phyloP scores from a whole-genome alignment of 37 sponge, comb jelly and placozoan genomes.

The Sycon ciliatum region DNA sequence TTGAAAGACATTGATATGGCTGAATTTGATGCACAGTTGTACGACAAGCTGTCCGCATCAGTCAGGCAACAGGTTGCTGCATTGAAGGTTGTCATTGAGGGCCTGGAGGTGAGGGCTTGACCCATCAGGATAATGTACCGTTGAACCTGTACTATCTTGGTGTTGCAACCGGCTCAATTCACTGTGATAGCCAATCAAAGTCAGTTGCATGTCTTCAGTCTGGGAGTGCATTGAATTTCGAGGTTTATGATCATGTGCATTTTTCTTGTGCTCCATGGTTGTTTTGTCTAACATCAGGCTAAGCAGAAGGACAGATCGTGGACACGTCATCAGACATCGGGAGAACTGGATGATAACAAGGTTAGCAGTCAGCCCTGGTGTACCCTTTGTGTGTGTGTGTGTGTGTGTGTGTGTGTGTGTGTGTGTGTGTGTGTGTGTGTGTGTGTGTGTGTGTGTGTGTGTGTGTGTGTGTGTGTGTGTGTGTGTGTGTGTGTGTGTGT shows the following conservation, averaged over 20 bases:
- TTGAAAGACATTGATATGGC: slow-evolving; percentile 79
- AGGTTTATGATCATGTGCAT: no score
- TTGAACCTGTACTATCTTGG: no score
- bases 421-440: no score
- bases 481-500: no score
- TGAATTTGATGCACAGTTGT: slow-evolving; percentile 70
- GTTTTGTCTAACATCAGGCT: slow-evolving; percentile 29
- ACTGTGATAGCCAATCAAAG: no score
- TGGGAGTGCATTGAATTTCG: no score
- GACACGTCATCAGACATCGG: slow-evolving; percentile 75
- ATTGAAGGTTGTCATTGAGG: slow-evolving; percentile 44
- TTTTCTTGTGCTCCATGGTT: not conserved
- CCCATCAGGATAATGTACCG: no score
- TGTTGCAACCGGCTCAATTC: no score
- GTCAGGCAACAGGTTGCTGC: slow-evolving; percentile 56
- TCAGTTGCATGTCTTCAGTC: no score
- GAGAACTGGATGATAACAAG: slow-evolving; percentile 83
- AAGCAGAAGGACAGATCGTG: slow-evolving; percentile 69
- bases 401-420: not conserved
- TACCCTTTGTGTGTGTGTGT: not conserved
- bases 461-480: no score
- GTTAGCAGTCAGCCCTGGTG: slow-evolving; percentile 13
- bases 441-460: no score
- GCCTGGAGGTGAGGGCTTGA: slow-evolving; percentile 31
- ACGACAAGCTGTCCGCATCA: slow-evolving; percentile 33